Percentiles rank a stretch among this genome's conserved stretches.
Conservation (phyloP, 2,888 invertebrate species). For the Cosmorhoe ocellata region DNA sequence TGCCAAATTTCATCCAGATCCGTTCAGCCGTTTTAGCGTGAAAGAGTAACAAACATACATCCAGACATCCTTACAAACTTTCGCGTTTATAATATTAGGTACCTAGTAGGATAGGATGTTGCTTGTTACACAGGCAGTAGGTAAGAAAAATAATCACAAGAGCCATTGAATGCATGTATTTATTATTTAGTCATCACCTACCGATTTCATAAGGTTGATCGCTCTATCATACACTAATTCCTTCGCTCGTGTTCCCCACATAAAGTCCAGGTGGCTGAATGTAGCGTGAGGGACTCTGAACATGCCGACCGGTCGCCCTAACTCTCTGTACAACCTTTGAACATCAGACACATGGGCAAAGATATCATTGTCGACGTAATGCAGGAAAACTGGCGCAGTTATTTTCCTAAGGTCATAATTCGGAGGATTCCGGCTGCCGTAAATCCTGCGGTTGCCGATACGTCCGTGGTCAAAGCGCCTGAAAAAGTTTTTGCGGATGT, state of each 20-base stretch:
- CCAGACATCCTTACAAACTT: too few species aligned
- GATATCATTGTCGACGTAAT: conserved; percentile 84
- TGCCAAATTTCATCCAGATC: too few species aligned
- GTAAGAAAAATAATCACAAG: too few species aligned
- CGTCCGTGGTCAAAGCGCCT: conserved; percentile 78
- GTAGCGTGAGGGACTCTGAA: conserved; percentile 77
- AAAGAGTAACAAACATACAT: too few species aligned
- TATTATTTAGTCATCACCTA: conserved; percentile 33
- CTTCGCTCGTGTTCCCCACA: conserved; percentile 83
- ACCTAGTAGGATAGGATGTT: too few species aligned
- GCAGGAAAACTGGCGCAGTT: conserved; percentile 81
- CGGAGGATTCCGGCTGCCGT: conserved; percentile 78
- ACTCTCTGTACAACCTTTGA: conserved; percentile 64
- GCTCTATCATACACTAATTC: conserved; percentile 80
- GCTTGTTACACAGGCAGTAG: too few species aligned
- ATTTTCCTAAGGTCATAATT: conserved; percentile 78
- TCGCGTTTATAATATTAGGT: too few species aligned
- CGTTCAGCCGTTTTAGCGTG: too few species aligned
- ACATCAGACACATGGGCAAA: conserved; percentile 79
- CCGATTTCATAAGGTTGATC: conserved; percentile 66
- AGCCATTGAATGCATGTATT: not conserved
- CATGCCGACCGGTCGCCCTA: conserved; percentile 74
- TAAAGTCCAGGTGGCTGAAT: conserved; percentile 87
- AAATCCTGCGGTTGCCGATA: conserved; percentile 72
- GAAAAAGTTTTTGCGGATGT: conserved; percentile 71